Base-by-base conservation (phyloP, 2,888 invertebrate species). In the Labia minor region DNA sequence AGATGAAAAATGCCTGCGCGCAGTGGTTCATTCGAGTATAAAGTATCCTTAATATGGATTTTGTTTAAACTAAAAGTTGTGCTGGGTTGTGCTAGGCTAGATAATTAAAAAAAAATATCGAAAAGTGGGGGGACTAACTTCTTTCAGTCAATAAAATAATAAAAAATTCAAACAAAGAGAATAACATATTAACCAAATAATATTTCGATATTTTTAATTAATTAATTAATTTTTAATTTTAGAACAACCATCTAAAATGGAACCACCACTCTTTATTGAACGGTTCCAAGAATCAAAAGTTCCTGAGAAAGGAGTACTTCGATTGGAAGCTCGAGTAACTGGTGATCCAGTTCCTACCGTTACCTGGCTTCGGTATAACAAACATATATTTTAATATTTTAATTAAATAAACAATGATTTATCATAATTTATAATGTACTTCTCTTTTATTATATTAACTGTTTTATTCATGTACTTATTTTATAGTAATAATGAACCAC, bases 291-390 rank as follows among this genome's bases (percentile, higher is more conserved):
- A 93, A 77, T 83, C 88, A 72, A 87, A 84, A 37, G 88, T 92
- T 0, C 89, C 88, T 69, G 90, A 91, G 77, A 88, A 89, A 70
- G 86, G 86, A 63, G 87, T 86, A 1, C 86, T 92, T 69, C 84
- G 81, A 71, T 81, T 95, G 66, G 82, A 82, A 62, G 94, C 94
- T 14, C 90, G 89, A 79, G 94, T 96, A 1, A 87, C 86, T 8
- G 95, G 95, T 65, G 89, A 91, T 76, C 95, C 95, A 65, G 86
- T 88, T 1, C 95, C 95, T n/a, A 88, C 87, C 75, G 86, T 95
- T 19, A 85, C 86, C 62, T 95, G 95, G 95, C 85, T 92, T 69
- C 87, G 80, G 82, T 81, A 75, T 74, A 76, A 63, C 26, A 6
- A 6, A 26, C 19, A 64, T n/a, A 21, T 37, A 33, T 6, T 37